phyloP scores from a whole-genome alignment of 2,888 invertebrate genomes.

The Eupithecia subfuscata region DNA sequence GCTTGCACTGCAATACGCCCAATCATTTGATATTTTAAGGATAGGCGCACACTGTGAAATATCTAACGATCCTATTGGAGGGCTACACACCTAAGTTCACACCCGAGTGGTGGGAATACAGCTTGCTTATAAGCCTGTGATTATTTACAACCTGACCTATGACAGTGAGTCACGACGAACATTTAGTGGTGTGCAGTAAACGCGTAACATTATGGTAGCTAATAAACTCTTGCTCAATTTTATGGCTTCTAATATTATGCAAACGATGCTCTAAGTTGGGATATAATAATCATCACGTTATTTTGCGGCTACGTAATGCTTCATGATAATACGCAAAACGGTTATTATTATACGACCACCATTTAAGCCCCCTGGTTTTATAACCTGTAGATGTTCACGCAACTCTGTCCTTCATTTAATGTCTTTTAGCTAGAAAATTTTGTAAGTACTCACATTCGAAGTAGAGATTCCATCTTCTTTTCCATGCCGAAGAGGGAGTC shows the following conservation, averaged over 20 bases:
- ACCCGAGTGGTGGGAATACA: neutral
- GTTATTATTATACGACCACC: constrained; percentile 4
- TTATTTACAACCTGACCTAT: constrained; percentile 38
- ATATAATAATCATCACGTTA: constrained; percentile 2
- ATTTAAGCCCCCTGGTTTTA: neutral
- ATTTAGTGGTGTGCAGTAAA: constrained; percentile 26
- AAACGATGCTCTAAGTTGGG: constrained; percentile 4
- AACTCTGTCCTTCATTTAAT: neutral
- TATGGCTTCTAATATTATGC: constrained; percentile 26
- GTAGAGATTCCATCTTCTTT: constrained; percentile 90
- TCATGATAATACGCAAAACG: constrained; percentile 1
- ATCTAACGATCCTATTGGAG: neutral
- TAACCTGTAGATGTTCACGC: neutral
- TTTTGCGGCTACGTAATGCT: constrained; percentile 11
- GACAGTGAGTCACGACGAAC: constrained; percentile 41
- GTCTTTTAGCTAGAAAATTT: neutral
- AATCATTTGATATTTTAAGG: neutral
- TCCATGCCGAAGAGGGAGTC: constrained; percentile 90
- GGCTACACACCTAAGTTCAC: neutral
- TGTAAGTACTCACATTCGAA: constrained; percentile 88
- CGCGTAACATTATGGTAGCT: constrained; percentile 14
- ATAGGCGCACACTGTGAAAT: neutral
- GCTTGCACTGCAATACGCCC: neutral
- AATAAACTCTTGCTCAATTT: constrained; percentile 27
- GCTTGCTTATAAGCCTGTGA: constrained; percentile 18